phyloP scores from a whole-genome alignment of 2,797 vertebrate genomes.

The Dicrostonyx torquatus region DNA sequence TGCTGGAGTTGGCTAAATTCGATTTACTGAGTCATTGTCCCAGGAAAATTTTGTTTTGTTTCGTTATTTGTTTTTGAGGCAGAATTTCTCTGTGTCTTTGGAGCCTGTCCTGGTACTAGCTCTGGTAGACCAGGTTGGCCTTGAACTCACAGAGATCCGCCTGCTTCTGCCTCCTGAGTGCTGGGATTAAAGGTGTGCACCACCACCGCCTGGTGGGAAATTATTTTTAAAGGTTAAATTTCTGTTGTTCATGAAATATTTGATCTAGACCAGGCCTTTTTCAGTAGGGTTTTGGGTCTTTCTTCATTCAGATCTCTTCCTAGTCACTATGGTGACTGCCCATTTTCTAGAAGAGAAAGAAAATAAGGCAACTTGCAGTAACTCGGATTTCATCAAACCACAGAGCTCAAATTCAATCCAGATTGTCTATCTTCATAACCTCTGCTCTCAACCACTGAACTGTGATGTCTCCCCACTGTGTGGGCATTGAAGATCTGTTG shows the following conservation, averaged over 20 bases:
- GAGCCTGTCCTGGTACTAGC: too few species aligned
- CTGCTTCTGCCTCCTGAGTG: too few species aligned
- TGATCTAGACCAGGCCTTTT: not conserved
- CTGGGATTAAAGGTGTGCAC: too few species aligned
- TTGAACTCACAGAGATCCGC: too few species aligned
- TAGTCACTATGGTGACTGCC: not conserved
- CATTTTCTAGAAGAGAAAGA: not conserved
- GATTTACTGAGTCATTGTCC: not conserved
- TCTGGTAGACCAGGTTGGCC: too few species aligned
- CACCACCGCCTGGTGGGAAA: not conserved
- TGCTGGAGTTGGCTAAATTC: not conserved
- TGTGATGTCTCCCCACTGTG: rapidly evolving
- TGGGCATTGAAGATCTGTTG: not conserved
- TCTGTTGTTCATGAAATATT: not conserved
- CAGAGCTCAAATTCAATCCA: not conserved
- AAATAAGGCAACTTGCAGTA: not conserved
- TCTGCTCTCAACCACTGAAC: not conserved
- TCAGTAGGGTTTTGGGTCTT: not conserved
- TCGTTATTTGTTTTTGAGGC: too few species aligned
- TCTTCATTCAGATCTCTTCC: not conserved
- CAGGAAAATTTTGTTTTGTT: not conserved
- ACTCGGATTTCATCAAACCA: not conserved
- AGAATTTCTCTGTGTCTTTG: too few species aligned
- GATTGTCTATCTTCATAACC: not conserved
- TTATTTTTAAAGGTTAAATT: not conserved